Percentiles rank a stretch among this genome's conserved stretches.
These are phyloP conservation scores for Myotis yumanensis DNA, from an alignment of 2,113 vertebrate species.

Conservation along the genomic window DNA sequence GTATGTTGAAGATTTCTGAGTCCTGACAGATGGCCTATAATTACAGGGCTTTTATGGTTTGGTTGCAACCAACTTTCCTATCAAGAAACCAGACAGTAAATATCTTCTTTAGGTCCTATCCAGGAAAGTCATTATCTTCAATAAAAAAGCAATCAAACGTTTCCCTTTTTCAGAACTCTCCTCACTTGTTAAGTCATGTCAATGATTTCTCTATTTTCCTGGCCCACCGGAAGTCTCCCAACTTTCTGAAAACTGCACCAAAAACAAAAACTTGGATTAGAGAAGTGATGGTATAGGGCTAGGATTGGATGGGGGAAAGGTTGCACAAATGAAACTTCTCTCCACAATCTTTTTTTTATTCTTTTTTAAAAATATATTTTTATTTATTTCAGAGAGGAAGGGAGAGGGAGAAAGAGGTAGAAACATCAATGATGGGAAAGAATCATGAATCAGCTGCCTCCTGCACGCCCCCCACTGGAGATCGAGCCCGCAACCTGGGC, in stretches of 20 bases:
- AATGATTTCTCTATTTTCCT: not conserved
- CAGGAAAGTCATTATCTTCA: slow-evolving; percentile 1
- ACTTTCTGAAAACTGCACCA: not conserved
- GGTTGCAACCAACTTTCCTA: slow-evolving; percentile 10
- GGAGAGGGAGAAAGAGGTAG: too few relatives aligned
- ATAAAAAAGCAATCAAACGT: not conserved
- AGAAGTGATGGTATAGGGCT: not conserved
- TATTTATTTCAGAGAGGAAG: too few relatives aligned
- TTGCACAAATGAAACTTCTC: not conserved
- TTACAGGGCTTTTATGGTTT: not conserved
- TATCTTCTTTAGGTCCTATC: not conserved
- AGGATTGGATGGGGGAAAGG: not conserved
- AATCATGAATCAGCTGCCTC: too few relatives aligned
- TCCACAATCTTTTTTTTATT: not conserved
- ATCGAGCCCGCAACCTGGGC: too few relatives aligned
- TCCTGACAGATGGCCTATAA: not conserved
- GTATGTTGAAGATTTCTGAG: not conserved
- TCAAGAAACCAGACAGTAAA: slow-evolving; percentile 38
- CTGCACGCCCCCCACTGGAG: too few relatives aligned
- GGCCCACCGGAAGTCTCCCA: not conserved
- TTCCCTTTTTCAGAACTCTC: slow-evolving; percentile 32
- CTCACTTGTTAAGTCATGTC: not conserved
- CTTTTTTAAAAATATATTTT: too few relatives aligned
- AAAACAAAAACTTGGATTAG: not conserved
- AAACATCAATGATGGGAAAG: too few relatives aligned